Evolutionary conservation across 2,113 vertebrate genomes (phyloP).

Genomic region (Perca schrenkii): DNA sequence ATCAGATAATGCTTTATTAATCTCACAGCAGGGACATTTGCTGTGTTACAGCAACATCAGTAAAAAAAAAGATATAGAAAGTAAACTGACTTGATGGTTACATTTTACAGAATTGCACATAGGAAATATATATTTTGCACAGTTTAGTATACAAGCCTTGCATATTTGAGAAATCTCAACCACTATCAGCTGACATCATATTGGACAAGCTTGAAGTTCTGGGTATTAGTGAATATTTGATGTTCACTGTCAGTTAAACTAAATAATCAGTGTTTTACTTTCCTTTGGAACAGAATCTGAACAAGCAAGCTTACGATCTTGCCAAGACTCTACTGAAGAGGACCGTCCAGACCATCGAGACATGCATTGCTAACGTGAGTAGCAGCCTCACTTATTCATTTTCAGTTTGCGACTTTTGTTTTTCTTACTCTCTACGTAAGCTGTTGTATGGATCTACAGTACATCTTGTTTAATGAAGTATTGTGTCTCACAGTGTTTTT

Average conservation of each 20-base stretch:
- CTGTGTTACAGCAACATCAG: too few relatives aligned
- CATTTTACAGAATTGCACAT: too few relatives aligned
- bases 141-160: neutral
- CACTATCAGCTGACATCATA: neutral
- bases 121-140: too few relatives aligned
- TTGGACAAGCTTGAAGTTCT: neutral
- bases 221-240: neutral
- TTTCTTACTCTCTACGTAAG: neutral
- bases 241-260: neutral
- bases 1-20: too few relatives aligned
- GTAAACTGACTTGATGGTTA: too few relatives aligned
- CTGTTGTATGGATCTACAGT: neutral
- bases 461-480: neutral
- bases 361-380: constrained; percentile 97
- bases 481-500: neutral
- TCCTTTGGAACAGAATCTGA: constrained; percentile 91
- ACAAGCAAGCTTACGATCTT: constrained; percentile 98
- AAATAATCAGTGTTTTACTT: constrained; percentile 5
- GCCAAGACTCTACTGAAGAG: constrained; percentile 97
- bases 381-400: neutral
- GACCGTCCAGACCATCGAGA: constrained; percentile 98
- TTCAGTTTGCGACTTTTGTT: neutral
- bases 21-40: too few relatives aligned
- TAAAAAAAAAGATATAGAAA: too few relatives aligned
- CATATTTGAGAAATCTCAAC: neutral